Conservation (phyloP, 2,797 vertebrate genomes). For the Morelia viridis region DNA sequence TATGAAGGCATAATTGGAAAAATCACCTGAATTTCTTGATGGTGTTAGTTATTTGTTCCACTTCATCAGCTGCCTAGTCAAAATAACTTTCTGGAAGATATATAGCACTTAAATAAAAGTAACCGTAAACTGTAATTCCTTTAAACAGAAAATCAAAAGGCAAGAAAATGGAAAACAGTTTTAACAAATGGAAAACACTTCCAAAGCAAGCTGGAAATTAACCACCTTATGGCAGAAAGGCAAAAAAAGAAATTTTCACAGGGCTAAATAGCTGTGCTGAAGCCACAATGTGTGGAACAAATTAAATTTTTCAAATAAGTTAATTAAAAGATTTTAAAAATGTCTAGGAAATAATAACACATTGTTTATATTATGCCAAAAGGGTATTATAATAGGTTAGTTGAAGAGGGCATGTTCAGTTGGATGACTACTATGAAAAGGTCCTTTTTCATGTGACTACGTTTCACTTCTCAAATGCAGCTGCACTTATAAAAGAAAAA, state of each 20-base stretch:
- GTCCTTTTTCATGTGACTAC: neutral
- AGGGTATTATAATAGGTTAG: neutral
- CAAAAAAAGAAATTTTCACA: neutral
- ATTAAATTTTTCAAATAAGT: neutral
- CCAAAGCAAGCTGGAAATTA: neutral
- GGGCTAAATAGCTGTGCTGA: neutral
- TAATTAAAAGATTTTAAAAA: conserved; percentile 1
- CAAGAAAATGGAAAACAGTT: neutral
- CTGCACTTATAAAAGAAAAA: neutral
- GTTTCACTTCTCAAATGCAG: neutral
- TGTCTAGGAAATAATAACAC: neutral
- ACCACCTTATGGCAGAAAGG: neutral
- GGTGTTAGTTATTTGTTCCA: neutral
- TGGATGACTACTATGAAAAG: neutral
- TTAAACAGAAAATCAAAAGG: neutral
- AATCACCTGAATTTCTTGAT: neutral
- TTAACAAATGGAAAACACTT: neutral
- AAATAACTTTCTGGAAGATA: neutral
- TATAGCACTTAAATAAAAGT: neutral
- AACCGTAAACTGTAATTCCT: neutral
- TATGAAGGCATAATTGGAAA: neutral
- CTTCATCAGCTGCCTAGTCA: neutral
- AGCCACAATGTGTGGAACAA: neutral
- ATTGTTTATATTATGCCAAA: neutral
- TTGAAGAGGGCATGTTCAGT: neutral